These are phyloP conservation scores for Ficedula albicollis DNA, from an alignment of 2,797 vertebrate genomes.

Conservation along the genomic window DNA sequence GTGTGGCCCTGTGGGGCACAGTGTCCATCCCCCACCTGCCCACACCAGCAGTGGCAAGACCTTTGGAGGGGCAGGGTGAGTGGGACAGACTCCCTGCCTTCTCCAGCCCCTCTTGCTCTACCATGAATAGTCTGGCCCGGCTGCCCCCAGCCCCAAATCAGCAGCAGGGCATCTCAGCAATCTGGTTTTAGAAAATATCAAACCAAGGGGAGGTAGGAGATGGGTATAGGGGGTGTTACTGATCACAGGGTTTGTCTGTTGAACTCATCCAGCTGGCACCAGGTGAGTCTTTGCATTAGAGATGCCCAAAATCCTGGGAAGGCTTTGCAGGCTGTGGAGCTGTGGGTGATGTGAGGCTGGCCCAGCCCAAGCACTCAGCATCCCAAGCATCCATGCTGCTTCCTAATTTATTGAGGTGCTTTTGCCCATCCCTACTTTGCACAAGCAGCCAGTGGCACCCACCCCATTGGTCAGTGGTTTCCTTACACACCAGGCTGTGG, in stretches of 20 bases:
- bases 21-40: background rate
- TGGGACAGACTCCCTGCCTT: background rate
- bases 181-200: background rate
- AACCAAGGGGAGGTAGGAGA: fast-evolving
- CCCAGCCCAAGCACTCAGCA: background rate
- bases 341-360: background rate
- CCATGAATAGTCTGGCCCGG: fast-evolving
- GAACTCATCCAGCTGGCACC: background rate
- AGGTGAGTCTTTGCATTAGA: background rate
- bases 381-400: background rate
- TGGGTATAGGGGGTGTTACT: background rate
- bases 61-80: background rate
- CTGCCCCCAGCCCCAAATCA: background rate
- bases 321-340: background rate
- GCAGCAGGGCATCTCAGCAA: background rate
- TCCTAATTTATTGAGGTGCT: background rate
- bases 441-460: background rate
- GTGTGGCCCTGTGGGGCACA: background rate
- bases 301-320: background rate
- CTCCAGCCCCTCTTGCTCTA: fast-evolving
- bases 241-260: background rate
- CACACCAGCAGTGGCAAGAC: fast-evolving
- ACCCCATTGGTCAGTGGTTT: background rate
- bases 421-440: background rate
- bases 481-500: background rate